Percentiles rank a stretch among this genome's conserved stretches.
These are phyloP conservation scores for Chamaetylas fuelleborni DNA, from an alignment of 2,113 vertebrate genomes.

Conservation along the genomic window DNA sequence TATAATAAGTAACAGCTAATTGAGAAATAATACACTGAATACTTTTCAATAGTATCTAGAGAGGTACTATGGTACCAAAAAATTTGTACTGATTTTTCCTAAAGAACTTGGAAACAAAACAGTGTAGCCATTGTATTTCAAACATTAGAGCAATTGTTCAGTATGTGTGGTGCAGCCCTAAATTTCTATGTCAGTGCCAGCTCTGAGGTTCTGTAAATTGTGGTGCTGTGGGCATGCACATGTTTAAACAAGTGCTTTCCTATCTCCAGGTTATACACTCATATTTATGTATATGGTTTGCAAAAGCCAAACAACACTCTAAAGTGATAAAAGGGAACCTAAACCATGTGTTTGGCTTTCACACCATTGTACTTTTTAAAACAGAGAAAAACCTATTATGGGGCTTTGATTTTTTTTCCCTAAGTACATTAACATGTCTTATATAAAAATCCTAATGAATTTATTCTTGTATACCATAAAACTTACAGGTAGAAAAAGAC, in stretches of 20 bases:
- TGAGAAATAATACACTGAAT: background rate
- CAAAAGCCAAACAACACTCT: slow-evolving; percentile 7
- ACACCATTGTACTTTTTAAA: background rate
- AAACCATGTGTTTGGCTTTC: slow-evolving; percentile 17
- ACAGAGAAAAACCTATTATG: background rate
- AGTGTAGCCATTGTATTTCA: slow-evolving; percentile 50
- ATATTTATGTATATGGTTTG: slow-evolving; percentile 5
- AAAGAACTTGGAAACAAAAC: slow-evolving; percentile 54
- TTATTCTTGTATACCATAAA: background rate
- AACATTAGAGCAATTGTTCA: slow-evolving; percentile 61
- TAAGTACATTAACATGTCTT: background rate
- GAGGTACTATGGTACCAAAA: background rate
- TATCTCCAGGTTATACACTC: slow-evolving; percentile 19
- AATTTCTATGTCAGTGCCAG: slow-evolving; percentile 47
- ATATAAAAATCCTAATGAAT: background rate
- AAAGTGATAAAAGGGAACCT: background rate
- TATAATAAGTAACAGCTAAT: background rate
- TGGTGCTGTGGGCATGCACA: background rate
- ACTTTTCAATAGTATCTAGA: background rate
- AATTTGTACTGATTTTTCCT: slow-evolving; percentile 12
- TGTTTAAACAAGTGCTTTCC: slow-evolving; percentile 60
- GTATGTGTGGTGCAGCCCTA: slow-evolving; percentile 17
- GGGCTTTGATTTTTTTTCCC: slow-evolving; percentile 5
- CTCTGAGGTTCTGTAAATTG: slow-evolving; percentile 32
- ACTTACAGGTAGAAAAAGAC: background rate